Evolutionary conservation across 2,888 invertebrate species (phyloP), one percentile per base, ranked within the genome.

Genomic region (Escarpia spicata): DNA sequence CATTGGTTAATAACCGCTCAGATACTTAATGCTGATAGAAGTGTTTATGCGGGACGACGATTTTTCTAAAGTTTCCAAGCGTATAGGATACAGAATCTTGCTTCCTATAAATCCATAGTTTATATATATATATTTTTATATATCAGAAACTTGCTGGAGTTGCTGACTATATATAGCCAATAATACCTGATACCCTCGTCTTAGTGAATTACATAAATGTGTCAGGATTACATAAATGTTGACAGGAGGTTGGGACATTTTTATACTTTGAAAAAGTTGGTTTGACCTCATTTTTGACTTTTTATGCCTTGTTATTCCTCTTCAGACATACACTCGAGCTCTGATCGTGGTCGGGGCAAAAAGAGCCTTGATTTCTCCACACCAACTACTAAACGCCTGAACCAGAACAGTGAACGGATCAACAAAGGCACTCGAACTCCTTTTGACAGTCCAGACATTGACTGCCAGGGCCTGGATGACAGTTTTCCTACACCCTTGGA

Each of bases 361-460:
- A 93, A 93, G 58, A 93, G 93, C 43, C 91, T 93, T 91, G 89
- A 91, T 90, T 94, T 93, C 91, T 92, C 93, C 19, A 93, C 93
- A 37, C 93, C 93, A 15, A 91, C 92, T 43, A 91, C 92, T 4
- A 19, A 26, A n/a, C 75, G 75, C 19, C 26, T 10, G 43, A 92
- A 75, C 43, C 44, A 10, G 8, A 31, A 4, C n/a, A 10, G 58
- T 43, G 15, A 31, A 31, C 58, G 26, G 52, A 43, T 3, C 90
- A n/a, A 8, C 19, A 52, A 9, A 2, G 45, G 15, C 31, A 44
- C 91, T 60, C 58, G 9, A 31, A 92, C 45, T 3, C 91, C 91
- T 4, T 52, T n/a, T 43, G 45, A 52, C 60, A 60, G 92, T 37
- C 37, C 58, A 15, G 31, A 37, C 31, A n/a, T 3, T 26, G 92